A percentile compares a stretch with the other conserved stretches of the same genome.
phyloP scores from a whole-genome alignment of 2,888 invertebrate species.

The Heliconius charithonia region DNA sequence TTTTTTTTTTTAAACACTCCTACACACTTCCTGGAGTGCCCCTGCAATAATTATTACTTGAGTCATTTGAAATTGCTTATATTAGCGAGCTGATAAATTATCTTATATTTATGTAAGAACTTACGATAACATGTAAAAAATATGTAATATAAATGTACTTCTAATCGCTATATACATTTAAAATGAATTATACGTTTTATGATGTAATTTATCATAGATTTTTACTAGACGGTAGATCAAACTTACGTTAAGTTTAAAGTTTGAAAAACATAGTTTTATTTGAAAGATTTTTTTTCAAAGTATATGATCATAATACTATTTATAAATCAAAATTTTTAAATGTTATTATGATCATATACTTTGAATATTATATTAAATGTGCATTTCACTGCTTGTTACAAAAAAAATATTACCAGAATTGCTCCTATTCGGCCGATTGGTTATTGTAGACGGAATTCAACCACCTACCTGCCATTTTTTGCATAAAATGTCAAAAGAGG shows the following conservation, averaged over 20 bases:
- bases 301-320: too few relatives aligned
- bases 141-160: not conserved
- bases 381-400: not conserved
- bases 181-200: not conserved
- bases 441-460: not conserved
- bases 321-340: too few relatives aligned
- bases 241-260: not conserved
- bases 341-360: not conserved
- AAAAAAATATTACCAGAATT: not conserved
- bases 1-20: too few relatives aligned
- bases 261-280: not conserved
- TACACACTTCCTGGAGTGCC: too few relatives aligned
- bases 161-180: not conserved
- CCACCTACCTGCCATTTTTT: slow-evolving; percentile 21
- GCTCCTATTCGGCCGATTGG: too few relatives aligned
- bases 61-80: not conserved
- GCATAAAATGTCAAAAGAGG: not conserved
- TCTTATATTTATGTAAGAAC: not conserved
- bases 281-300: too few relatives aligned
- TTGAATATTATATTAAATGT: not conserved
- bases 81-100: slow-evolving; percentile 1
- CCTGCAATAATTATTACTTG: not conserved
- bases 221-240: not conserved
- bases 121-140: not conserved
- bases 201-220: not conserved